Evolutionary conservation across 2,888 invertebrate genomes (phyloP).

Genomic region (Caenorhabditis zanzibari): DNA sequence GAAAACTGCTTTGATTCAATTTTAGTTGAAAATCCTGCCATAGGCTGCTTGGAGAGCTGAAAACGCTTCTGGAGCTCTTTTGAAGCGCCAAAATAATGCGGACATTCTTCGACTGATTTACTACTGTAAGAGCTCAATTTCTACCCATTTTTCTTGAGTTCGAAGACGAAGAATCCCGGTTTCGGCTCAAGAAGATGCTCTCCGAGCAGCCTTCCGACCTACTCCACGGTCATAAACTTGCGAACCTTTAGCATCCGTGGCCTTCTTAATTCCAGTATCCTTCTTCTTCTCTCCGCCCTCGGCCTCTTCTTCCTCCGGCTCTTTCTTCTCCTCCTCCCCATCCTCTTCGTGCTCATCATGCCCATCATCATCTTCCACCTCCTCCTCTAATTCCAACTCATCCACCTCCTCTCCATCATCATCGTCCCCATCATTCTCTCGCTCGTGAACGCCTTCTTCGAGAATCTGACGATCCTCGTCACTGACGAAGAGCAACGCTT

Average conservation of each 20-base stretch:
- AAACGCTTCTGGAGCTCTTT: too few relatives aligned
- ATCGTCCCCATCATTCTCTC: constrained; percentile 46
- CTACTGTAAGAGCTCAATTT: too few relatives aligned
- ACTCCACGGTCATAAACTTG: not conserved
- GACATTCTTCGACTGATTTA: too few relatives aligned
- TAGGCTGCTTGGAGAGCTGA: too few relatives aligned
- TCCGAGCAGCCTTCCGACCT: too few relatives aligned
- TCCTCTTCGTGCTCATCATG: constrained; percentile 39
- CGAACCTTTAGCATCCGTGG: constrained; percentile 35
- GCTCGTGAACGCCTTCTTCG: constrained; percentile 39
- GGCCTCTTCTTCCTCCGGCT: constrained; percentile 2
- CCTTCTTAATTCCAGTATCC: constrained; percentile 12
- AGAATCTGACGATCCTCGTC: constrained; percentile 57
- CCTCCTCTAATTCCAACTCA: constrained; percentile 18
- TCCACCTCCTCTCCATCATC: constrained; percentile 55
- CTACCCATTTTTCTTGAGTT: too few relatives aligned
- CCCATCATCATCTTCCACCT: constrained; percentile 8
- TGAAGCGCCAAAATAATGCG: too few relatives aligned
- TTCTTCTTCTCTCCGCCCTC: not conserved
- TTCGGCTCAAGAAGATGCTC: too few relatives aligned
- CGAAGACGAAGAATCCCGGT: too few relatives aligned
- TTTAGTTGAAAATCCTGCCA: too few relatives aligned
- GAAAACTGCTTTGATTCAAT: too few relatives aligned
- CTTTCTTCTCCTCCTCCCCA: constrained; percentile 13
- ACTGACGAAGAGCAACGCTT: constrained; percentile 54